Evolutionary conservation across 35 echinoderm and acorn worm genomes (phyloP).

Genomic region (Heliocidaris tuberculata): DNA sequence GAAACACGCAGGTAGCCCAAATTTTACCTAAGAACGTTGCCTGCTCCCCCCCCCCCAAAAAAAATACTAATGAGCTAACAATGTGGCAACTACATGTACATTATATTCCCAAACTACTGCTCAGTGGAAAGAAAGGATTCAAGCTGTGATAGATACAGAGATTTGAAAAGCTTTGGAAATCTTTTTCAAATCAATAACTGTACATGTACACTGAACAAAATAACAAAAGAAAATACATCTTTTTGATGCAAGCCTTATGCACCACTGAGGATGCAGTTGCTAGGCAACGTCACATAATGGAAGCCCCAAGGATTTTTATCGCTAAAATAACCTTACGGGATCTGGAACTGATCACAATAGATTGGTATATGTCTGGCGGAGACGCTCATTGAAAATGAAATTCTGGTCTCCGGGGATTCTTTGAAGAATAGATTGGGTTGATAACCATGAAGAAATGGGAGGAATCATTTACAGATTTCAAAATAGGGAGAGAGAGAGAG

Average conservation of each 20-base stretch:
- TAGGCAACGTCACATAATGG: slow-evolving; percentile 12
- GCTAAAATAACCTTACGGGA: neutral
- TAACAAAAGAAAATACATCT: too few relatives aligned
- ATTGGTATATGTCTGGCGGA: neutral
- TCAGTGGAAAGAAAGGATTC: too few relatives aligned
- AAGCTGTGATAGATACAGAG: too few relatives aligned
- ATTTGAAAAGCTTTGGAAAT: neutral
- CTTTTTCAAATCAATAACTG: neutral
- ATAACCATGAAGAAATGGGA: slow-evolving; percentile 11
- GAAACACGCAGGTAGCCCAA: too few relatives aligned
- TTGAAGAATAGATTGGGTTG: neutral
- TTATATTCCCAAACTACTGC: too few relatives aligned
- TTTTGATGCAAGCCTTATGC: too few relatives aligned
- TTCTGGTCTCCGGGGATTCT: neutral
- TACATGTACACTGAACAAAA: neutral
- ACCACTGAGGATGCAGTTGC: neutral
- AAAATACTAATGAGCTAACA: too few relatives aligned
- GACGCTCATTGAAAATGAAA: neutral
- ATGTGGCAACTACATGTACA: too few relatives aligned
- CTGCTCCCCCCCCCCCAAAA: too few relatives aligned
- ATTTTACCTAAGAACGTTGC: too few relatives aligned
- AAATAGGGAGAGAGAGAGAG: too few relatives aligned
- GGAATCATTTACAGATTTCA: neutral
- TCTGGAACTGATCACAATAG: neutral
- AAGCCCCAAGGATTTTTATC: slow-evolving; percentile 28